These are phyloP conservation scores for Turdus rufiventris DNA, from an alignment of 2,113 vertebrate species.

Conservation along the genomic window DNA sequence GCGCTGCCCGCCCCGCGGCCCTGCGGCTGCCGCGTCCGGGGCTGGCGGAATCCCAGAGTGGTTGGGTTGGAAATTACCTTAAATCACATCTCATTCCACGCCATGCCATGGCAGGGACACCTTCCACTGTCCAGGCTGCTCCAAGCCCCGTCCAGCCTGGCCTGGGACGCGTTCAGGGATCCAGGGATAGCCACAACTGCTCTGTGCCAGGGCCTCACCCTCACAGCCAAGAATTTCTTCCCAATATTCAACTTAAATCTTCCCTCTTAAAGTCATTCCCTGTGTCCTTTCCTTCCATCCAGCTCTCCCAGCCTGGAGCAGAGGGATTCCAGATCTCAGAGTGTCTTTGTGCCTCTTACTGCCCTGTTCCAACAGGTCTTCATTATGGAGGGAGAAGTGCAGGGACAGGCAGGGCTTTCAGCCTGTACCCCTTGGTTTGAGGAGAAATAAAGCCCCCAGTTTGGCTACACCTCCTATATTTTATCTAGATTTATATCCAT, in stretches of 20 bases:
- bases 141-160: accelerated
- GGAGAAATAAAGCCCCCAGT: neutral
- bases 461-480: too few species aligned
- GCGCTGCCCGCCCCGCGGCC: neutral
- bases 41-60: too few species aligned
- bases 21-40: neutral
- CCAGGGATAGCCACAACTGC: neutral
- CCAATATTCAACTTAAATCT: neutral
- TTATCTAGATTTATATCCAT: neutral
- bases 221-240: accelerated
- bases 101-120: accelerated
- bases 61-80: neutral
- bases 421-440: neutral
- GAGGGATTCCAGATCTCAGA: accelerated
- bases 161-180: neutral
- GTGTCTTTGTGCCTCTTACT: neutral
- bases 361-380: neutral
- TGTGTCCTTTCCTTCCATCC: neutral
- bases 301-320: neutral
- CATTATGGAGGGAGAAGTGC: accelerated
- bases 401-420: neutral
- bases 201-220: accelerated
- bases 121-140: accelerated
- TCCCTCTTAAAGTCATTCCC: neutral
- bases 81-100: accelerated